Base-by-base conservation (phyloP, 1,140 invertebrate genomes). In the Pollicipes pollicipes region DNA sequence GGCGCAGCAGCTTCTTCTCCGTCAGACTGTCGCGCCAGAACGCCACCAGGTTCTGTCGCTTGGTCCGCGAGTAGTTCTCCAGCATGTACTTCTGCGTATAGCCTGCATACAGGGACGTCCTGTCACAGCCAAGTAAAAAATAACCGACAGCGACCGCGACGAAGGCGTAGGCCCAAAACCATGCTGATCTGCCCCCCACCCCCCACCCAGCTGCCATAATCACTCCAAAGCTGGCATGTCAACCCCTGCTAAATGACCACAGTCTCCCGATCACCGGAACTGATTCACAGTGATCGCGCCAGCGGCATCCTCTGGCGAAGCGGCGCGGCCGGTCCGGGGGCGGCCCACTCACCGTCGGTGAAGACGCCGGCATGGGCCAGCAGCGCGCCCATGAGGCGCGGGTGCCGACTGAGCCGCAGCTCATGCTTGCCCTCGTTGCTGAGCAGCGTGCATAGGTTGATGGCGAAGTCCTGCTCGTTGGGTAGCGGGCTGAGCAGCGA, bases 381-480 rank as follows among this genome's bases (percentile, higher is more conserved):
- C 2, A 99, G 82, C 72, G 93, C 88, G 74, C 92, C 90, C 68
- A 98, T 79, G 32, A 99, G 83, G 73, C 90, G 85, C 1, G 91
- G 91, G 75, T 88, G 89, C 73, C 90, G 88, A 32, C 87, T 86
- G 31, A 98, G 80, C 73, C 91, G 87, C 35, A 99, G 80, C 6
- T 89, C 87, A 77, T 95, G 90, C 70, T 90, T 89, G 45, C 91
- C 90, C 78, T 98, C 95, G 76, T 94, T 95, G 29, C 93, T 94
- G 73, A 99, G 82, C 68, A 99, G 82, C 0, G 93, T 96, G 79
- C 94, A 97, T 0, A 98, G 91, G 80, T 98, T 98, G 70, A 99
- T 89, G 3, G 95, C 95, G 82, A 98, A 95, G 79, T 98, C 95
- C 78, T 98, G 93, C 82, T 99, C 97, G 80, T 99, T 99, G 26